Conservation (phyloP, 2,888 invertebrate genomes). For the Himalopsyche japonica region DNA sequence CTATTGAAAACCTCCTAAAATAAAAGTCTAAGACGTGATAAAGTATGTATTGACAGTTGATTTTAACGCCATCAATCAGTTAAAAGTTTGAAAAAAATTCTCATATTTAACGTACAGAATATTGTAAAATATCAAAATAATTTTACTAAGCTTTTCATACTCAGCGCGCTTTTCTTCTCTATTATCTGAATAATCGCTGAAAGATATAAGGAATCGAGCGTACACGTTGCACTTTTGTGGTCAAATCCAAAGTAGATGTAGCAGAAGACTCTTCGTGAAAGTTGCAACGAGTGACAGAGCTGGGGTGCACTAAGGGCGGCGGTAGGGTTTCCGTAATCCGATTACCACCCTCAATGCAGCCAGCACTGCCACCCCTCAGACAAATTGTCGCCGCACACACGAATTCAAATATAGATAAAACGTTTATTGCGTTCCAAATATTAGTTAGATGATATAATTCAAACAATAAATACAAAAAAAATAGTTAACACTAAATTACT, state of each 20-base stretch:
- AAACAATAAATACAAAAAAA: too few species aligned
- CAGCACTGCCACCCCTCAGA: background rate
- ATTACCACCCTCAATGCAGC: background rate
- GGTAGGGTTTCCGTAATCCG: constrained; percentile 20
- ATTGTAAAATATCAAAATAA: background rate
- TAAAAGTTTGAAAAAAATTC: too few species aligned
- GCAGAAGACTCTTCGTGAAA: background rate
- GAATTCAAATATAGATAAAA: background rate
- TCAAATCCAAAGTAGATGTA: background rate
- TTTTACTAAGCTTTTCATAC: background rate
- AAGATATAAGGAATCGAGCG: background rate
- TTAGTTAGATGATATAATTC: too few species aligned
- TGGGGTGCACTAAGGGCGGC: background rate
- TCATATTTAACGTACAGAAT: too few species aligned
- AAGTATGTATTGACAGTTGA: too few species aligned
- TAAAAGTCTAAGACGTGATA: too few species aligned
- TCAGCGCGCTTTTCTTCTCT: background rate
- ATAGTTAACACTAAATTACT: too few species aligned
- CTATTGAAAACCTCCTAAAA: too few species aligned
- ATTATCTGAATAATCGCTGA: background rate
- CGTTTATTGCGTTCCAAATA: background rate
- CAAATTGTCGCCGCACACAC: background rate
- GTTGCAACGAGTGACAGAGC: background rate
- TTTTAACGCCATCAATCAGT: too few species aligned
- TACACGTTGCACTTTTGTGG: background rate